These are phyloP conservation scores for Anagrus nilaparvatae DNA, from an alignment of 1,140 invertebrate genomes.

Conservation along the genomic window DNA sequence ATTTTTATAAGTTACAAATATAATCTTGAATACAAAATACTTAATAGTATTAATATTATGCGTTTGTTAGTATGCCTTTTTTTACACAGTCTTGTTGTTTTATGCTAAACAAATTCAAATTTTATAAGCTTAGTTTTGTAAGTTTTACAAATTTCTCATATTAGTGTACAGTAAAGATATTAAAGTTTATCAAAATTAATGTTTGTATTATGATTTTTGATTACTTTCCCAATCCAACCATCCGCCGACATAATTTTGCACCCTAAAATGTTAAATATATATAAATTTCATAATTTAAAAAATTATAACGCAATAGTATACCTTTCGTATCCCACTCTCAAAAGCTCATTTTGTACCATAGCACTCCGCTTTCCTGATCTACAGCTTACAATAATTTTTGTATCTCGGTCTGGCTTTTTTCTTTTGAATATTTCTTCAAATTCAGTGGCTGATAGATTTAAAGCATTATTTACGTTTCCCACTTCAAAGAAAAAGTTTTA, in stretches of 20 bases:
- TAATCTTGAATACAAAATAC: too few species aligned
- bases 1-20: too few species aligned
- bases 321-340: conserved; percentile 50
- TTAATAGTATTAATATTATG: too few species aligned
- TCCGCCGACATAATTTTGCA: conserved; percentile 34
- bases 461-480: conserved; percentile 26
- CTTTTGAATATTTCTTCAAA: conserved; percentile 40
- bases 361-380: conserved; percentile 48
- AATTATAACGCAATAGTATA: conserved; percentile 23
- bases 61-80: too few species aligned
- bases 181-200: conserved; percentile 15
- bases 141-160: too few species aligned
- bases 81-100: too few species aligned
- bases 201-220: conserved; percentile 18
- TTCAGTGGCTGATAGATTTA: conserved; percentile 27
- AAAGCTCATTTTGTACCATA: conserved; percentile 45
- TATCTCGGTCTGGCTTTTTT: conserved; percentile 44
- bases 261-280: conserved; percentile 23
- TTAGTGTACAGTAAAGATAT: too few species aligned
- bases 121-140: too few species aligned
- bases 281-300: conserved; percentile 19
- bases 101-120: too few species aligned
- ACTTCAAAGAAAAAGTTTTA: conserved; percentile 23
- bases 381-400: conserved; percentile 52
- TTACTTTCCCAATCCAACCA: conserved; percentile 37